Evolutionary conservation across 2,797 vertebrate genomes (phyloP), one percentile per base, ranked within the genome.

Genomic region (Phyllotis vaccarum): DNA sequence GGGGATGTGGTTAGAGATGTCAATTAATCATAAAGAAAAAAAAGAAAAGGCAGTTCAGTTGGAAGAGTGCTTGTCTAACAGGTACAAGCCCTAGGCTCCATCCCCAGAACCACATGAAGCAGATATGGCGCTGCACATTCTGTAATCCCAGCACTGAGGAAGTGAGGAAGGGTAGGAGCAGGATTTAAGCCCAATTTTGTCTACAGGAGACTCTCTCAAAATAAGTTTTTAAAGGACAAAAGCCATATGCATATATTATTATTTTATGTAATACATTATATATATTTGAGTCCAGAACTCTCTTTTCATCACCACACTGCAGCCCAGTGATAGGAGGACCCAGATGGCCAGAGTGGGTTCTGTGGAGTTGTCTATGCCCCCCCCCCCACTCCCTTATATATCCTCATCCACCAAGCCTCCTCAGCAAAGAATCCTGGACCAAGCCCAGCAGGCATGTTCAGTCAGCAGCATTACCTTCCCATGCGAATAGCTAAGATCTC

Each of bases 401-500:
- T 40, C 76, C 60, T 72, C 40, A 8, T 70, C 80, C 34, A 21
- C 27, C 37, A 43, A 31, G 16, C 10, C 31, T 34, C 75, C 29
- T 62, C 0, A 4, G 58, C 24, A 4, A 6, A 3, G 12, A 22
- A 12, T 0, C 22, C 0, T 12, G 37, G 0, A 1, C 27, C 17
- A 5, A 46, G 70, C 86, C 75, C 17, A 1, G 68, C 14, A 13
- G 29, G n/a, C 24, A 9, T 0, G 64, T 37, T 79, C 43, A 7
- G 0, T 62, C 34, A 68, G 17, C 24, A 52, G n/a, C 6, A 10
- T 49, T 37, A 13, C 43, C 49, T 76, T 29, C 46, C 56, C 37
- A 60, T 17, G 40, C 0, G n/a, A 21, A 72, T 2, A 5, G 3
- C 1, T 5, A 1, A n/a, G 2, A 5, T 1, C 2, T 5, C 62